phyloP scores from a whole-genome alignment of 2,113 vertebrate species.

The Galemys pyrenaicus region DNA sequence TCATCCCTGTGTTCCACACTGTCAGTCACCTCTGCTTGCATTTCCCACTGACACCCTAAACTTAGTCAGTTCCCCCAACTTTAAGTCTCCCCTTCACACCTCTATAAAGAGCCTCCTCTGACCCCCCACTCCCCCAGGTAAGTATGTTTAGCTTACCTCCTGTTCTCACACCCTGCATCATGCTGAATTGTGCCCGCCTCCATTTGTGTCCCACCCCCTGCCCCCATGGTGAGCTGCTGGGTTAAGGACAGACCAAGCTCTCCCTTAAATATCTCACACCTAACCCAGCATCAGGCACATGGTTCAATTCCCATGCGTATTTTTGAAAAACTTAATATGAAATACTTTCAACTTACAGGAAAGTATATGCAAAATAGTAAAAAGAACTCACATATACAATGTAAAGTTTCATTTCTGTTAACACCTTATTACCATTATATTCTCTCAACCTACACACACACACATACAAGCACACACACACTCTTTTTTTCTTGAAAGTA shows the following conservation, averaged over 20 bases:
- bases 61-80: neutral
- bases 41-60: neutral
- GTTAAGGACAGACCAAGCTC: neutral
- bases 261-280: constrained; percentile 22
- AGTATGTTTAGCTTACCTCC: neutral
- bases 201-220: neutral
- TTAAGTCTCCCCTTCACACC: neutral
- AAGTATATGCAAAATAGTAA: neutral
- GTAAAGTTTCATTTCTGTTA: constrained; percentile 16
- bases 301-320: constrained; percentile 3
- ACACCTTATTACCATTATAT: neutral
- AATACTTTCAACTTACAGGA: constrained; percentile 2
- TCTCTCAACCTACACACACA: neutral
- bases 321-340: constrained; percentile 1
- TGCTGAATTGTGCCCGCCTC: neutral
- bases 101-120: neutral
- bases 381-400: constrained; percentile 9
- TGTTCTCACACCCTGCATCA: neutral
- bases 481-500: neutral
- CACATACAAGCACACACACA: neutral
- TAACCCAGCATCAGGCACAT: neutral
- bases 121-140: neutral
- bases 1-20: neutral
- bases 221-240: neutral
- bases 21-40: neutral